These are phyloP conservation scores for Orius insidiosus DNA, from an alignment of 1,140 invertebrate species.

Conservation along the genomic window DNA sequence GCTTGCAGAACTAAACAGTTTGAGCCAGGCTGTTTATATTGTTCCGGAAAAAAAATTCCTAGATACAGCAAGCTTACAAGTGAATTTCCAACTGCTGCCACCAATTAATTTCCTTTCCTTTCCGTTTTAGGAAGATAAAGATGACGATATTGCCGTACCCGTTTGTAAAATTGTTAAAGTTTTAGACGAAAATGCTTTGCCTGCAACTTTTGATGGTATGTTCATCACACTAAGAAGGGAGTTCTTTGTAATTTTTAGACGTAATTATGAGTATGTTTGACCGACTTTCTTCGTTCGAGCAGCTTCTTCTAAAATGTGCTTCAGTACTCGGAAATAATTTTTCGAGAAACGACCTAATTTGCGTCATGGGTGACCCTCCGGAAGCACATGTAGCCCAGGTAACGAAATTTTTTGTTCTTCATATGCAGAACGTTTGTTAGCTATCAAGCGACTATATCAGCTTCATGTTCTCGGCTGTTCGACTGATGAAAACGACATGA, in stretches of 20 bases:
- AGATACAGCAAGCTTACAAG: too few relatives aligned
- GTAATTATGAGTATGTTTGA: slow-evolving; percentile 39
- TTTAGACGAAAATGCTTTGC: slow-evolving; percentile 10
- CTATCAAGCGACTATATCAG: slow-evolving; percentile 36
- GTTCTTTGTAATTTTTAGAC: too few relatives aligned
- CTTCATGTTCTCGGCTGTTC: slow-evolving; percentile 38
- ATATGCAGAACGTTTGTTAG: too few relatives aligned
- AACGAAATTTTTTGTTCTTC: too few relatives aligned
- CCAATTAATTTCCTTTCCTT: too few relatives aligned
- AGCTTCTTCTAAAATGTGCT: slow-evolving; percentile 39
- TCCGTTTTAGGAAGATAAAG: slow-evolving; percentile 4
- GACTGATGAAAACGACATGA: background rate
- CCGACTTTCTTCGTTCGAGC: slow-evolving; percentile 36
- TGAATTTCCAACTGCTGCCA: too few relatives aligned
- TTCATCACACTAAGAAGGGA: too few relatives aligned
- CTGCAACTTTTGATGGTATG: slow-evolving; percentile 14
- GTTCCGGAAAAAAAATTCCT: slow-evolving; percentile 2
- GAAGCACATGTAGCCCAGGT: slow-evolving; percentile 26
- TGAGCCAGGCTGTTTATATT: slow-evolving; percentile 6
- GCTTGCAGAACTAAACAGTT: background rate
- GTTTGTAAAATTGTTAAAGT: slow-evolving; percentile 8
- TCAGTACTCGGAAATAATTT: slow-evolving; percentile 38
- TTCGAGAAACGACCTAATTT: slow-evolving; percentile 33
- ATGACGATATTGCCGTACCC: background rate
- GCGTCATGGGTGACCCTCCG: slow-evolving; percentile 30